Evolutionary conservation across 2,113 vertebrate species (phyloP), one percentile per base, ranked within the genome.

Genomic region (Tilapia sparmanii): DNA sequence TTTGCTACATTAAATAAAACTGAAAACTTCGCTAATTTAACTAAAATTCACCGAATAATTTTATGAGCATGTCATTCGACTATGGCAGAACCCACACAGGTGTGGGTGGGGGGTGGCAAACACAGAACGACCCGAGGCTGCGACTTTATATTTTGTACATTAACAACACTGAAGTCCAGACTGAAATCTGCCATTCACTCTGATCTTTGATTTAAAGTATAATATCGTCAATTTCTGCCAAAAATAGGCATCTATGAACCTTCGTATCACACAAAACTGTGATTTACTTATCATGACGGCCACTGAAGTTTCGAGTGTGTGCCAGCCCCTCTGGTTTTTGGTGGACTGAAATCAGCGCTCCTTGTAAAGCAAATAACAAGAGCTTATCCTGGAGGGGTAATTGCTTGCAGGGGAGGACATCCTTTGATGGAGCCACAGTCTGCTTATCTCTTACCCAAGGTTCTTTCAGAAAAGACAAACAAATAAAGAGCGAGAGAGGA

Each of bases 301-400:
- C 86, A 26, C 13, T 66, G 63, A 76, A 85, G 73, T 85, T 59
- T 61, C 4, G 33, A 88, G 90, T 63, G 26, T 40, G 13, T 8
- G 18, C 76, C 52, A 33, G 29, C 18, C 47, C 85, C 3, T 8
- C 83, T 76, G 53, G 79, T 87, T 90, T 90, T 79, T 80, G 68
- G 52, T 53, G 29, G 50, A 88, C 79, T 50, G 71, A 31, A 87
- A 89, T 87, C 59, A 33, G 78, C 15, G 5, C 76, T 88, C 6
- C 59, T 89, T 81, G n/a, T 87, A 85, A 92, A 89, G 50, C 31
- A 47, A 90, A 82, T 80, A 90, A 87, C 53, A 83, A 76, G 52
- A 85, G 87, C 84, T 95, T 93, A 95, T 95, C 87, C 91, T 84
- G 90, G 89, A 94, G 93, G 92, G 87, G 76, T 95, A 88, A 95